phyloP scores from a whole-genome alignment of 2,113 vertebrate species.

The Pelodiscus sinensis region DNA sequence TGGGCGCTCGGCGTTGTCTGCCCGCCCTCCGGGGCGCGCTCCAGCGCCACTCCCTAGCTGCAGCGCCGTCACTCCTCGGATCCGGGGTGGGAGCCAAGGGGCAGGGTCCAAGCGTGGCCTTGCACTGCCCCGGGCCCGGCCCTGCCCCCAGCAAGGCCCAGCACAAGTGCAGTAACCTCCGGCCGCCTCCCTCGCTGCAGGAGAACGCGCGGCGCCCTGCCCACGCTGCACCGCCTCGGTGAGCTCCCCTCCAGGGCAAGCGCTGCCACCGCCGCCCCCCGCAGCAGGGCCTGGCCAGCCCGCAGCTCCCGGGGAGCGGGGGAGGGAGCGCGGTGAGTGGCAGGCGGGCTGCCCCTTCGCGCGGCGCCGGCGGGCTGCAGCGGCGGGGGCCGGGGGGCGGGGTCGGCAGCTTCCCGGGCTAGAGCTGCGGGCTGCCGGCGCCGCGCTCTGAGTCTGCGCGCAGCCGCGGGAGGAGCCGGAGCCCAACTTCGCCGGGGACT shows the following conservation, averaged over 20 bases:
- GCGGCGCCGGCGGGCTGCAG: background rate
- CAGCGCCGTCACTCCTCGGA: too few relatives aligned
- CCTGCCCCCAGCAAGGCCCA: background rate
- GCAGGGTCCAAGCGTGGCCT: background rate
- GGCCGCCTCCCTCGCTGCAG: background rate
- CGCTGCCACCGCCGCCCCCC: background rate
- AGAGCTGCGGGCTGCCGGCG: accelerated
- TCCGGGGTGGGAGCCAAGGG: too few relatives aligned
- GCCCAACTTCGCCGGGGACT: background rate
- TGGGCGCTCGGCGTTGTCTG: too few relatives aligned
- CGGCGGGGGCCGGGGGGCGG: background rate
- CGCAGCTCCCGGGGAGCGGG: background rate
- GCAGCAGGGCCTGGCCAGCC: too few relatives aligned
- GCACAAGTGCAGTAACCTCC: background rate
- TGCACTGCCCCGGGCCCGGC: background rate
- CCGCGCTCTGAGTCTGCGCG: accelerated
- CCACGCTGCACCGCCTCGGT: accelerated
- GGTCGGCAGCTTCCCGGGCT: background rate
- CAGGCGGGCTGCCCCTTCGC: background rate
- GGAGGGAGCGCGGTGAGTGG: background rate
- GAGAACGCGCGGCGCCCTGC: background rate
- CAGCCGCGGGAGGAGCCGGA: background rate
- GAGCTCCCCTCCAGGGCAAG: background rate
- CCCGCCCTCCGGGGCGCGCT: too few relatives aligned
- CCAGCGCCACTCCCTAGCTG: too few relatives aligned